Evolutionary conservation across 2,888 invertebrate species (phyloP).

Genomic region (Chrysodeixis includens): DNA sequence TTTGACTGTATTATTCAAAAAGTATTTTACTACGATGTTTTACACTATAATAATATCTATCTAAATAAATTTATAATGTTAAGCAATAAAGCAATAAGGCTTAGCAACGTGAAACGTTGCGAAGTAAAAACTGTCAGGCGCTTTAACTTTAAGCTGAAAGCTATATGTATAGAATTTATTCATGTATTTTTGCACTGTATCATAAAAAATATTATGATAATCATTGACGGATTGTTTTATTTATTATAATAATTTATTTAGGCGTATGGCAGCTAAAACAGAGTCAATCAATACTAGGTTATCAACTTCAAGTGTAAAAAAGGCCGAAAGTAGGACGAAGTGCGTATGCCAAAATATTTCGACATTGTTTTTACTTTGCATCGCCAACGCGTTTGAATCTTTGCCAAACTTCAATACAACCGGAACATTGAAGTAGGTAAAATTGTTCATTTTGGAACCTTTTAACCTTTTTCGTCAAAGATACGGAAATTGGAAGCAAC

Average conservation of each 20-base stretch:
- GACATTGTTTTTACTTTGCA: slow-evolving; percentile 16
- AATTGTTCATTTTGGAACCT: background rate
- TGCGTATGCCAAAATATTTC: slow-evolving; percentile 31
- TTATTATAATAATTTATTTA: no score
- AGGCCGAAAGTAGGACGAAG: slow-evolving; percentile 22
- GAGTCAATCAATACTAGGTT: slow-evolving; percentile 4
- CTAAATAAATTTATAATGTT: background rate
- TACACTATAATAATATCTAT: background rate
- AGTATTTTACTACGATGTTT: background rate
- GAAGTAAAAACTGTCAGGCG: slow-evolving; percentile 10
- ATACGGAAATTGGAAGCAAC: no score
- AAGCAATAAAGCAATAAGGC: background rate
- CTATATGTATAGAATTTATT: no score
- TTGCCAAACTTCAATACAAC: background rate
- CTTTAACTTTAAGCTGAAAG: background rate
- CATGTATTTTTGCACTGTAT: no score
- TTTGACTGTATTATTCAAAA: background rate
- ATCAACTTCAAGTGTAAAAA: slow-evolving; percentile 16
- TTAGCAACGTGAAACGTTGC: slow-evolving; percentile 9
- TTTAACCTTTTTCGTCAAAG: background rate
- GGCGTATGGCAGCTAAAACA: no score
- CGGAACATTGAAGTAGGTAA: background rate
- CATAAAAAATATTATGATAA: no score
- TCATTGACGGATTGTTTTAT: no score
- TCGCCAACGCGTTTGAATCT: background rate